phyloP scores from a whole-genome alignment of 1,140 invertebrate species.

The Eriosoma lanigerum region DNA sequence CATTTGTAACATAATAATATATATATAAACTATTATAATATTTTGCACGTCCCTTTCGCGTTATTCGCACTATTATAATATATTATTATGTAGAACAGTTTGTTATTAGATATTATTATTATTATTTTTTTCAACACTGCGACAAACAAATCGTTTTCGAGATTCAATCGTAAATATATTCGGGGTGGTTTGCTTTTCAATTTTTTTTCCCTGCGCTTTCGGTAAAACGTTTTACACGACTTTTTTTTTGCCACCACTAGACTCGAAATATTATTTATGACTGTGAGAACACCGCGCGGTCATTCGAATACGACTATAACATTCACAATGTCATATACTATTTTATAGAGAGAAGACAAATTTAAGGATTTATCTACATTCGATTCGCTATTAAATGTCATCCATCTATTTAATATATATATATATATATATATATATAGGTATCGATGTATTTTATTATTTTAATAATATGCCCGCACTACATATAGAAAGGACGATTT shows the following conservation, averaged over 20 bases:
- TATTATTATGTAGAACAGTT: not conserved
- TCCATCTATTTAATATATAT: too few relatives aligned
- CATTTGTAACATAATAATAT: not conserved
- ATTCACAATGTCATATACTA: not conserved
- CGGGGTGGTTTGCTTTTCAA: not conserved
- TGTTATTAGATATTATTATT: not conserved
- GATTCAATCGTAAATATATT: not conserved
- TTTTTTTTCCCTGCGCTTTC: not conserved
- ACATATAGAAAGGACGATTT: too few relatives aligned
- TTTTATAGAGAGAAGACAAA: not conserved
- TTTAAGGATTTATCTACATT: too few relatives aligned
- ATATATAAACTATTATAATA: not conserved
- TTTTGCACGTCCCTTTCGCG: not conserved
- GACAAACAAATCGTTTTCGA: slow-evolving; percentile 27
- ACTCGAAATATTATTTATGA: slow-evolving; percentile 1
- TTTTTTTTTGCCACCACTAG: not conserved
- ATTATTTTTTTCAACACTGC: not conserved
- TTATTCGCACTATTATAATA: not conserved
- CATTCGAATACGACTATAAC: not conserved
- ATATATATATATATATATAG: not conserved
- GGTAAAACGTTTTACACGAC: not conserved
- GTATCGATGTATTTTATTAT: too few relatives aligned
- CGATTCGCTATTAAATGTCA: too few relatives aligned
- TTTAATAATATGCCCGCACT: too few relatives aligned
- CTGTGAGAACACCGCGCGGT: slow-evolving; percentile 16